Base-by-base conservation (phyloP, 2,113 vertebrate genomes). In the Otocyon megalotis region DNA sequence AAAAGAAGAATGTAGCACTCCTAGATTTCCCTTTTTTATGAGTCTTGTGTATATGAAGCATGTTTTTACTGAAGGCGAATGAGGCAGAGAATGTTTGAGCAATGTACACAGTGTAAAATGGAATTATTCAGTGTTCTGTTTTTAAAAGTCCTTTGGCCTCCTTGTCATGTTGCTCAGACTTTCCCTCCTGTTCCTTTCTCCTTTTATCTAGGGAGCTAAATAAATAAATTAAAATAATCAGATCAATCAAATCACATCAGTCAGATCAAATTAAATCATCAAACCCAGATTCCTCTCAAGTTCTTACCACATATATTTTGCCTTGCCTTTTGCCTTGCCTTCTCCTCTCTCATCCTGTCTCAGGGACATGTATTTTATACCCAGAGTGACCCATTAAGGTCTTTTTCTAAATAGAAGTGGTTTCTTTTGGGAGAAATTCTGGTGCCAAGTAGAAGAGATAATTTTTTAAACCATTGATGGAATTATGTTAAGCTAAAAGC, bases 401-500 rank as follows among this genome's bases (percentile, higher is more conserved):
- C 20, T 89, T 86, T 92, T 84, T n/a, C 63, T 88, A 90, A 93
- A 79, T 28, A 35, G 37, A 90, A 32, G 10, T 37, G 58, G 1
- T 79, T 96, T 71, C 22, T 15, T 85, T 26, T 58, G 87, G 74
- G 35, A 80, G 54, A 80, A 74, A 83, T 89, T 58, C 90, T 94
- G 28, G 28, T 93, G 43, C 48, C 19, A 28, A 26, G 87, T 72
- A 28, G 62, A 71, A 69, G 85, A 88, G 56, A 65, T 28, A 8
- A 43, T 76, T 65, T 77, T 82, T 91, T 8, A 3, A 74, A 92
- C 9, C 69, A 7, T 96, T 81, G 62, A 15, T 86, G 14, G 76
- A 62, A 50, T 94, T 58, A n/a, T 11, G 22, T 81, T 74, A 56
- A 77, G 30, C 58, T 62, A 43, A 83, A 83, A 94, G 76, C 10